These are phyloP conservation scores for Cichlasoma orientale DNA, from an alignment of 2,797 vertebrate genomes.

Conservation along the genomic window DNA sequence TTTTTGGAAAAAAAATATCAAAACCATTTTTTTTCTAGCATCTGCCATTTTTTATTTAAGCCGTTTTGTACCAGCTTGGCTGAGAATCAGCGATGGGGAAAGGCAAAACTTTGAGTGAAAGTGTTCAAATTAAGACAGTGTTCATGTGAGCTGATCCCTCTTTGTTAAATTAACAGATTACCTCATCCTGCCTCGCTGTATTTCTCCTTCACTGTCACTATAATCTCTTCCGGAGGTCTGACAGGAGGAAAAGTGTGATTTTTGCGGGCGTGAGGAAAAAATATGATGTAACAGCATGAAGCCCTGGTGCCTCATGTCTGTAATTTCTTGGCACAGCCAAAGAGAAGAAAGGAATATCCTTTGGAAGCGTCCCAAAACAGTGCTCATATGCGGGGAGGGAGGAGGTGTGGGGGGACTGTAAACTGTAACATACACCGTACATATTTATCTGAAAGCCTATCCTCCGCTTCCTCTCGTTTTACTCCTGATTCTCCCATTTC, in stretches of 20 bases:
- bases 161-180: background rate
- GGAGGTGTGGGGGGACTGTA: conserved; percentile 3
- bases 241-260: conserved; percentile 51
- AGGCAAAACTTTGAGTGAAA: background rate
- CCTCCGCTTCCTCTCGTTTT: conserved; percentile 35
- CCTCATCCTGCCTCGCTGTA: background rate
- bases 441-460: conserved; percentile 57
- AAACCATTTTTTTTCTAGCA: background rate
- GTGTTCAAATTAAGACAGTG: conserved; percentile 20
- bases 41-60: background rate
- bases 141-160: too few species aligned
- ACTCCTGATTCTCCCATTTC: conserved; percentile 10
- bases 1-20: background rate
- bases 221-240: background rate
- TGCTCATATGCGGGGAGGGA: conserved; percentile 33
- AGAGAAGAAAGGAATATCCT: conserved; percentile 72
- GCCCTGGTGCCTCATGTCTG: conserved; percentile 65
- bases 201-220: conserved; percentile 15
- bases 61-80: background rate
- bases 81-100: conserved; percentile 2
- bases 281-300: conserved; percentile 74
- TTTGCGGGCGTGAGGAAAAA: conserved; percentile 36
- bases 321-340: conserved; percentile 61
- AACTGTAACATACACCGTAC: conserved; percentile 54
- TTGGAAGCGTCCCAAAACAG: conserved; percentile 65